Evolutionary conservation across 2,888 invertebrate genomes (phyloP), one percentile per base, ranked within the genome.

Genomic region (Nomada hirtipes): DNA sequence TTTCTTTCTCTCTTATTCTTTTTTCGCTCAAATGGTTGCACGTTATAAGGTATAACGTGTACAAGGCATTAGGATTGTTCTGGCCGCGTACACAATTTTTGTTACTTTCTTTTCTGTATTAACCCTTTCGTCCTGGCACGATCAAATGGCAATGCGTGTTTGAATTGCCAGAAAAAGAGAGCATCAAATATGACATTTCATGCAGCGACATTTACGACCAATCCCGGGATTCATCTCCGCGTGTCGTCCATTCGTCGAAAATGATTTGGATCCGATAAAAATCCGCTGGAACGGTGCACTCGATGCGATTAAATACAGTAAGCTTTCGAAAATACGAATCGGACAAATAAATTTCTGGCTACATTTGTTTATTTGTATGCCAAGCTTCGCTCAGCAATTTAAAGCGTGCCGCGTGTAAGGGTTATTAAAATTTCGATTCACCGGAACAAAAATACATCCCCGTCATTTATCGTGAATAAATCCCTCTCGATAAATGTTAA

Each of bases 231-330:
- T 82, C 76, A 64, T 81, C 75, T 65, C 60, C 73, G 60, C 79
- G 85, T 63, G 73, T 70, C 69, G 71, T 63, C 61, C 59, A 85
- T 88, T 87, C 47, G 47, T 15, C 88, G 82, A 89, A 90, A 86
- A 75, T 85, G 82, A 76, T 86, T 77, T 67, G 76, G 60, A 79
- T 75, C 77, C 86, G 83, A 90, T 90, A 86, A 88, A 90, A 90
- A 91, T 90, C 89, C 86, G 88, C 86, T 85, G 88, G 86, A 87
- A 89, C 87, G 85, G 79, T 88, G 89, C 87, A 78, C 83, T 74
- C 79, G 82, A 85, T 84, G 75, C 85, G 77, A 83, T 83, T 76
- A 81, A 74, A 76, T 61, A 74, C 70, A 83, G 82, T 84, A 83
- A 82, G 83, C 83, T 85, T 80, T 82, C 87, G 86, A 70, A 86